phyloP scores from a whole-genome alignment of 2,888 invertebrate species.

The Athetis lepigone region DNA sequence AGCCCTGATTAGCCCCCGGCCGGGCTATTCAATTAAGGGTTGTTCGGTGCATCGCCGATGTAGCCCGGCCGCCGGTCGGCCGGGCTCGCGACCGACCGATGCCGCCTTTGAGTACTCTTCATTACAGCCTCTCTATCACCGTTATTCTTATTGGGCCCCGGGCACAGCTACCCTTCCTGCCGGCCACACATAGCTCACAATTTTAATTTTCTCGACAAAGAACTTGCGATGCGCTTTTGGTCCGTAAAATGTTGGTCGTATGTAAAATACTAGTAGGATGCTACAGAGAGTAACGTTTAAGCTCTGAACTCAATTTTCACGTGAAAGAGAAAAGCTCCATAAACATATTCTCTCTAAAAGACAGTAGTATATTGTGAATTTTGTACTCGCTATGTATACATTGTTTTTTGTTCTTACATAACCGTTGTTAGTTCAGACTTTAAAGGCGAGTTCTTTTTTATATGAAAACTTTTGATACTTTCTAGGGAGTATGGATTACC shows the following conservation, averaged over 20 bases:
- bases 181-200: slow-evolving; percentile 57
- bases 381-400: slow-evolving; percentile 15
- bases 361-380: slow-evolving; percentile 10
- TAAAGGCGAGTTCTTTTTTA: no score
- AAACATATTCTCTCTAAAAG: background rate
- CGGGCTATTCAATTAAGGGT: slow-evolving; percentile 89
- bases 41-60: slow-evolving; percentile 85
- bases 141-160: slow-evolving; percentile 78
- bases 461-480: background rate
- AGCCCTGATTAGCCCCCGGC: slow-evolving; percentile 89
- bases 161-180: slow-evolving; percentile 57
- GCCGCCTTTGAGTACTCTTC: slow-evolving; percentile 83
- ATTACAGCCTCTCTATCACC: slow-evolving; percentile 81
- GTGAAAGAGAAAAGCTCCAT: background rate
- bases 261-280: slow-evolving; percentile 14
- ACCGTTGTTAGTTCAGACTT: no score
- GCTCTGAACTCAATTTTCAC: slow-evolving; percentile 3
- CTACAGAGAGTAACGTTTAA: background rate
- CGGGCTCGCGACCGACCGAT: slow-evolving; percentile 69
- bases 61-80: slow-evolving; percentile 71
- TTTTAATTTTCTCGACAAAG: slow-evolving; percentile 68
- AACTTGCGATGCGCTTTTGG: slow-evolving; percentile 27
- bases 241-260: slow-evolving; percentile 10
- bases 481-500: no score
- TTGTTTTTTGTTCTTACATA: slow-evolving; percentile 45